phyloP scores from a whole-genome alignment of 2,888 invertebrate species.

The Yponomeuta cagnagella region DNA sequence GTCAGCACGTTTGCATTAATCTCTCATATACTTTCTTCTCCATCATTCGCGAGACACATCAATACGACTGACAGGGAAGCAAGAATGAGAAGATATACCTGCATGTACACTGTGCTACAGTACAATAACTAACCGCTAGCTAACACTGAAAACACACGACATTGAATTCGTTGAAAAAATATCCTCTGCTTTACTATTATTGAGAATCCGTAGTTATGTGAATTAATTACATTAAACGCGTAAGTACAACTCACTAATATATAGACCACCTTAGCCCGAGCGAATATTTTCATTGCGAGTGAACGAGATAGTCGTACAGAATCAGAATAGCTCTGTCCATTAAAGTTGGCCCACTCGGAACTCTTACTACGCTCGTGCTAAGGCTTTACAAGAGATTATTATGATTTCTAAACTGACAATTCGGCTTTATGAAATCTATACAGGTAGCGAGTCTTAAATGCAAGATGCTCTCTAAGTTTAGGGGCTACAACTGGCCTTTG shows the following conservation, averaged over 20 bases:
- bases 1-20: not conserved
- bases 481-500: not conserved
- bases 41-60: not conserved
- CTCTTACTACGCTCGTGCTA: not conserved
- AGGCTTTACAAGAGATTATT: not conserved
- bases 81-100: not conserved
- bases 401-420: not conserved
- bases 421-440: not conserved
- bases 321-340: not conserved
- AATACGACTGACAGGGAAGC: not conserved
- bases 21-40: not conserved
- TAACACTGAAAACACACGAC: not conserved
- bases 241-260: conserved; percentile 11
- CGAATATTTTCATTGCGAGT: not conserved
- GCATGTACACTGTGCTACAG: not conserved
- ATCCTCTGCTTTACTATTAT: not conserved
- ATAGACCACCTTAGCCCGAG: not conserved
- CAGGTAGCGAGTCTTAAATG: not conserved
- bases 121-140: not conserved
- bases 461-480: conserved; percentile 1
- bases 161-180: not conserved
- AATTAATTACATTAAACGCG: conserved; percentile 3
- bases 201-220: not conserved
- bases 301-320: not conserved
- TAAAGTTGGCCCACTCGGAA: not conserved